These are phyloP conservation scores for Chaenogobius annularis DNA, from an alignment of 2,113 vertebrate species.

Conservation along the genomic window DNA sequence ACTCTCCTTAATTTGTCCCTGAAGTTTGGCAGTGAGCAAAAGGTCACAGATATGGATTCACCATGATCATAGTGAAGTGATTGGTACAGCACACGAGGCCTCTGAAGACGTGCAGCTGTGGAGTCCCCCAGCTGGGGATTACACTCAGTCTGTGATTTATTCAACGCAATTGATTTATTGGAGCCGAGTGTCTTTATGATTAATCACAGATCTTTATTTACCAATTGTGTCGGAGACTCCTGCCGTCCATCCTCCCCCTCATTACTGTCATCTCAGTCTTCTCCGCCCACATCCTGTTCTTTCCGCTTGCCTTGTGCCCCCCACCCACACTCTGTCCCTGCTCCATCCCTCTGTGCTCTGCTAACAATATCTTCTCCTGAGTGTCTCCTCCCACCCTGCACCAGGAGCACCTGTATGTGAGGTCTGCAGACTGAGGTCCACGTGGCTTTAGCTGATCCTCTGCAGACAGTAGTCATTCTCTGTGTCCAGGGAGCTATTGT, in stretches of 20 bases:
- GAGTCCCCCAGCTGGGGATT: constrained; percentile 18
- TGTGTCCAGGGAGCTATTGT: constrained; percentile 82
- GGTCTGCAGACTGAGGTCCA: constrained; percentile 26
- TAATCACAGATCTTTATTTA: constrained; percentile 56
- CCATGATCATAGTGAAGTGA: constrained; percentile 34
- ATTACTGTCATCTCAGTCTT: constrained; percentile 40
- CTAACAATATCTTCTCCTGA: constrained; percentile 44
- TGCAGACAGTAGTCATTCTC: constrained; percentile 86
- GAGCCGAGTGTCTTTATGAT: constrained; percentile 26
- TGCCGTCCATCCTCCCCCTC: constrained; percentile 44
- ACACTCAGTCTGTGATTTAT: constrained; percentile 13
- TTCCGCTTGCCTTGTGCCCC: constrained; percentile 27
- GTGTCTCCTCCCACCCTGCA: constrained; percentile 34
- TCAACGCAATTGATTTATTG: constrained; percentile 34
- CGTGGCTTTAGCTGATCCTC: constrained; percentile 75
- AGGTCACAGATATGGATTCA: constrained; percentile 27
- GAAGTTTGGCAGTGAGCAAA: constrained; percentile 16
- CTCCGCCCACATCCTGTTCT: constrained; percentile 42
- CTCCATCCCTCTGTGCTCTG: constrained; percentile 24
- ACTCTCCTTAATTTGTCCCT: background rate
- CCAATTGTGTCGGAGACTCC: constrained; percentile 30
- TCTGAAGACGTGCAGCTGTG: constrained; percentile 22
- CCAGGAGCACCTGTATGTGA: constrained; percentile 41
- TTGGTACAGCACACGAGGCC: constrained; percentile 35
- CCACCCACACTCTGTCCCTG: constrained; percentile 48